Base-by-base conservation (phyloP, 2,888 invertebrate genomes). In the Hermaeophaga mercurialis region DNA sequence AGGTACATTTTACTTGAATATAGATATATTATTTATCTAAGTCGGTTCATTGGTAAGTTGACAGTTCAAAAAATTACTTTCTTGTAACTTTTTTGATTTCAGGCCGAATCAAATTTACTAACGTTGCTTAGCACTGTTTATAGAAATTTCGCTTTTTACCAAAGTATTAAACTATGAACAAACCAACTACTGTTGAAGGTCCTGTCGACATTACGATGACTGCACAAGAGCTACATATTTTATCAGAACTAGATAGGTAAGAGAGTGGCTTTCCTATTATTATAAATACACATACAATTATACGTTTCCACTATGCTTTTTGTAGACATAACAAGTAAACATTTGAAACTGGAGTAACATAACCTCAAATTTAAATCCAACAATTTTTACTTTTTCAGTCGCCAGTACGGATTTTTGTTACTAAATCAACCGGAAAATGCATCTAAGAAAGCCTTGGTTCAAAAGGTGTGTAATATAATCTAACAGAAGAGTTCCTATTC, bases 321-420 rank as follows among this genome's bases (percentile, higher is more conserved):
- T 34, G 6, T 14, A 3, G 11, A 34, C 12, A n/a, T n/a, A n/a
- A n/a, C n/a, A n/a, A n/a, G n/a, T n/a, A n/a, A n/a, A n/a, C n/a
- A n/a, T n/a, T n/a, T n/a, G n/a, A n/a, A n/a, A n/a, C 28, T 7
- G n/a, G 28, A 3, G 11, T 6, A 31, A 11, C 31, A 31, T 11
- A 31, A 31, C 31, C 11, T 31, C 11, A 31, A 2, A 31, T 6
- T 11, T 31, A 11, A 12, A 3, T n/a, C 12, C 14, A 36, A 19
- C 15, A 39, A 17, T 22, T 48, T 34, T 15, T 59, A 14, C 41
- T 58, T 52, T 84, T 84, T 62, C 81, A 96, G 96, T 76, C 92
- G 93, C 17, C 90, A 92, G 73, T 96, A 91, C 83, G 96, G 96
- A 36, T 94, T 94, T 75, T 79, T 96, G 59, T 89, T 92, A 72